Base-by-base conservation (phyloP, 2,888 invertebrate genomes). In the Microctonus aethiopoides region DNA sequence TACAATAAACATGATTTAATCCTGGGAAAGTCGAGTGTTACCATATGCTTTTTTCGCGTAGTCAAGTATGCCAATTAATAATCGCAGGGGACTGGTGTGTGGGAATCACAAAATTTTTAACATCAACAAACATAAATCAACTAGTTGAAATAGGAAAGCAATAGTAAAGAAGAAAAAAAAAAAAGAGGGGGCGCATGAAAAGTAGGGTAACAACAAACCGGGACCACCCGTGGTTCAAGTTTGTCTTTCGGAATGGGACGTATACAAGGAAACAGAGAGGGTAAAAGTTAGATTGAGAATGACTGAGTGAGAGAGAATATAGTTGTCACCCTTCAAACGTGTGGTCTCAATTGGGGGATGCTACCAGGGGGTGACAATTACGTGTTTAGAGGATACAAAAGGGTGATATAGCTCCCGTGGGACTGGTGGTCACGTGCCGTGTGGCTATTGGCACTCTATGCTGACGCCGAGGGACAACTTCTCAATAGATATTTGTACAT, bases 71-170 rank as follows among this genome's bases (percentile, higher is more conserved):
- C 60, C 59, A 67, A 62, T 62, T 51, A 65, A 41, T 36, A 36
- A 24, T 59, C 46, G n/a, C n/a, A 29, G 63, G 59, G 57, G 39
- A 60, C 54, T 65, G 68, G 39, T 68, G 79, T 81, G 83, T 82
- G 83, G 80, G 83, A 83, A 83, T 79, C 81, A 78, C 70, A 74
- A 74, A 79, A 82, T 82, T 80, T 83, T 81, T 80, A 78, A 78
- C 80, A 77, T 80, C 80, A 80, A 82, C 79, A 81, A 80, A 80
- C 82, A 82, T 82, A 82, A 82, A 82, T 82, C 82, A 82, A 82
- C 77, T 78, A 79, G 72, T 64, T 66, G 24, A 34, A 68, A 71
- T 71, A 68, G 7, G 66, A 68, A 60, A 70, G 67, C 22, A 39
- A 57, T 54, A 59, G 29, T 16, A 51, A 65, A 41, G 39, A 34